Evolutionary conservation across 2,888 invertebrate species (phyloP), one percentile per base, ranked within the genome.

Genomic region (Hirudinaria manillensis): DNA sequence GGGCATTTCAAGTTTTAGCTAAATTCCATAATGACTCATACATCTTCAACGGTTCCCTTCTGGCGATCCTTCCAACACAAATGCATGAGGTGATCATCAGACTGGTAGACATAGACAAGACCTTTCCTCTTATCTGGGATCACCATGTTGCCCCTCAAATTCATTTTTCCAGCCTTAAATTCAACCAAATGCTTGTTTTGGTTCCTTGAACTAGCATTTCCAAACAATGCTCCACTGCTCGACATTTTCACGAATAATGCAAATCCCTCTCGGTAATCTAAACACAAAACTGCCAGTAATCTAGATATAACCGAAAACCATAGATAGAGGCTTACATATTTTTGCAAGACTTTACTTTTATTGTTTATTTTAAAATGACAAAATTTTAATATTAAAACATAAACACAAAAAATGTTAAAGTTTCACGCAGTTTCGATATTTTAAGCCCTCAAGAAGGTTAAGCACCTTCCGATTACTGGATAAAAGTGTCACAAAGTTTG

Each of bases 51-150:
- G 80, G 91, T 90, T 74, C 95, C 94, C 68, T 91, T 90, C 67
- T 92, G 91, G 70, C 99, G 90, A 87, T 99, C 98, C 87, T 98
- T 98, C 99, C 99, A 99, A 86, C 98, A 98, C 84, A 99, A 97
- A 87, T 99, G 99, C 92, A 98, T 96, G 76, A 99, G 86, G 0
- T 94, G 93, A 86, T 99, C 99, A 81, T 97, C 96, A 74, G 94
- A 93, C 85, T 98, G 98, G 84, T 94, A 93, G 75, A 99, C 90
- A 84, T 95, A 99, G 21, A 98, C 88, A 38, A 93, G 87, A 6
- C 99, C 99, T 87, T 98, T 98, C 82, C 96, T 90, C 80, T 92
- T 93, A 84, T 97, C 96, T 2, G 97, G 93, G 78, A 85, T 82
- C 76, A 86, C 82, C 91, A 93, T 94, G 82, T 92, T 92, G 67